Evolutionary conservation across 2,797 vertebrate species (phyloP), one percentile per base, ranked within the genome.

Genomic region (Mormyrus proboscirostris): DNA sequence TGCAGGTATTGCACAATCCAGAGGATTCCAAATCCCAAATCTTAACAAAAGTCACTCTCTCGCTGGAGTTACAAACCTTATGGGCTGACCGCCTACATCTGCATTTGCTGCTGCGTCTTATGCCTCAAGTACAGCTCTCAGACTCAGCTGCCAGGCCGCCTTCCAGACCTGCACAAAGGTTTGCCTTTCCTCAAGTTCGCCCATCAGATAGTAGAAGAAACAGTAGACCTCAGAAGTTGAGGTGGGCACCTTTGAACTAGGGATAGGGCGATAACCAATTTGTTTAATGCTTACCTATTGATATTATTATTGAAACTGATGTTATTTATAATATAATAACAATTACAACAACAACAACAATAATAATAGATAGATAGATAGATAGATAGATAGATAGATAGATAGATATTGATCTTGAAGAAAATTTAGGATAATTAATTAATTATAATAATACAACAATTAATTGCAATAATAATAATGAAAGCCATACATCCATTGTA

Each of bases 51-150:
- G 86, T 86, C 73, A 79, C 87, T 88, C 19, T 87, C 10, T 73
- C 51, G 33, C 47, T 65, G 57, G 41, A 49, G 16, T 53, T 88
- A 88, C 53, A 89, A 88, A 88, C 41, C 50, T 51, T 25, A 76
- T 65, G 85, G 76, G 86, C 59, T 25, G 44, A 33, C 38, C 73
- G 90, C 86, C 25, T 88, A 73, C 69, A 88, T 90, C 33, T 89
- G 83, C 87, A 90, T 89, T 88, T 90, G 44, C 65, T 55, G 62
- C 65, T 53, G 62, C 53, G 8, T 83, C 57, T 69, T 88, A 41
- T 14, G n/a, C 53, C 47, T 84, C 3, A 2, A 57, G 88, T 86
- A 69, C 14, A 14, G 86, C 49, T 83, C 84, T 73, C 69, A 16
- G 41, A 16, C 14, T 55, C 14, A 86, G 29, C 47, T 3, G 8